Evolutionary conservation across 2,888 invertebrate genomes (phyloP), one percentile per base, ranked within the genome.

Genomic region (Erynnis tages): DNA sequence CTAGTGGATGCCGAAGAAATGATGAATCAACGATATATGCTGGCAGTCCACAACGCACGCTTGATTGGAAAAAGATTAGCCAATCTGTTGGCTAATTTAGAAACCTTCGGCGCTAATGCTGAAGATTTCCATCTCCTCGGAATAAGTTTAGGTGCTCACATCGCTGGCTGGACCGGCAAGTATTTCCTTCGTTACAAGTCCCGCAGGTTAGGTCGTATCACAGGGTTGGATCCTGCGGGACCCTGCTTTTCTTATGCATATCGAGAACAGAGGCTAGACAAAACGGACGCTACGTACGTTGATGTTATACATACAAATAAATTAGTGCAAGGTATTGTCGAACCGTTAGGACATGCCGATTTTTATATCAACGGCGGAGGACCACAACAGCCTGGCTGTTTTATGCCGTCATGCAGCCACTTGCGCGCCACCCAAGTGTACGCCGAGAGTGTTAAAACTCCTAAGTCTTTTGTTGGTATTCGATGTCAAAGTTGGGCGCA

Each of bases 331-430:
- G 90, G 90, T 35, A 78, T 87, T 5, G 77, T 86, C 1, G 90
- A 90, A 60, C 82, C 92, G 5, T 79, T 94, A 56, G 94, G 94
- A 0, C 94, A 94, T 74, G 93, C 91, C 1, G 94, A 94, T 73
- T 94, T 93, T 73, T 94, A 93, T 82, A 93, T 94, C 3, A 94
- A 94, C 63, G 91, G 92, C 13, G 94, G 94, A 10, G 91, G 92
- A 1, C 91, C 93, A 0, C 83, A 91, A 54, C 94, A 94, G 67
- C 94, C 94, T 0, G 94, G 94, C 5, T 94, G 94, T 68, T 79
- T 91, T 23, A 79, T 85, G 71, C 86, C 87, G 0, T 79, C 82
- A 1, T 90, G 90, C 57, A 90, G 90, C 61, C 90, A 90, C 59
- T 71, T 87, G 14, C 73, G 90, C 47, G 89, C 90, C 2, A 84